Evolutionary conservation across 2,113 vertebrate genomes (phyloP), one percentile per base, ranked within the genome.

Genomic region (Lota lota): DNA sequence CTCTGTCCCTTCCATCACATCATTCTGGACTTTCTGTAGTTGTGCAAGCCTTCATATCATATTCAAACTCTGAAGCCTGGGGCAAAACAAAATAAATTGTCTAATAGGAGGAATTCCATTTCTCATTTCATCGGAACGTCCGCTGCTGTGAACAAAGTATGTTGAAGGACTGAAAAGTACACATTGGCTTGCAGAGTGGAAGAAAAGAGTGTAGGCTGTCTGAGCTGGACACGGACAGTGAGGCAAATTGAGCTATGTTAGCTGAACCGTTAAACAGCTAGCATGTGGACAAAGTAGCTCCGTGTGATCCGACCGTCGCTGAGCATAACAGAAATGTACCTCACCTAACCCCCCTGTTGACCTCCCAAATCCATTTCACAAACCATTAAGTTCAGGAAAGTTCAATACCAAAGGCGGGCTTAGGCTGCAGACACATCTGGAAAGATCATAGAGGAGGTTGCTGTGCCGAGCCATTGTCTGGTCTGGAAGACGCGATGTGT

Each of bases 41-140:
- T 80, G 81, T 70, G 75, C 63, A 67, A 64, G 61, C 77, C 83
- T 77, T 77, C 81, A 72, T 78, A 74, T 70, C 75, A 78, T 70
- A 79, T 83, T 76, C 78, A 64, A 84, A 71, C 68, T 73, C 72
- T 63, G 1, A 0, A 69, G 75, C 64, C 66, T 63, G 70, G 57
- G 28, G 66, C 63, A 67, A 58, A 61, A 72, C 21, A 47, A 47
- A 47, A 47, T n/a, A n/a, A n/a, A n/a, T n/a, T n/a, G 68, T 17
- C 61, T 74, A 81, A 78, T 79, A 72, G 70, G 79, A 81, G 63
- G 17, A 65, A 80, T 40, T 60, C n/a, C 0, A 58, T 50, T 33
- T 60, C 15, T 40, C 36, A 3, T 40, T 40, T 40, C 40, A 47
- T 10, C 40, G 1, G 0, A 47, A 47, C 40, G 40, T 47, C 40